Evolutionary conservation across 2,888 invertebrate genomes (phyloP), one percentile per base, ranked within the genome.

Genomic region (Napeogenes sylphis): DNA sequence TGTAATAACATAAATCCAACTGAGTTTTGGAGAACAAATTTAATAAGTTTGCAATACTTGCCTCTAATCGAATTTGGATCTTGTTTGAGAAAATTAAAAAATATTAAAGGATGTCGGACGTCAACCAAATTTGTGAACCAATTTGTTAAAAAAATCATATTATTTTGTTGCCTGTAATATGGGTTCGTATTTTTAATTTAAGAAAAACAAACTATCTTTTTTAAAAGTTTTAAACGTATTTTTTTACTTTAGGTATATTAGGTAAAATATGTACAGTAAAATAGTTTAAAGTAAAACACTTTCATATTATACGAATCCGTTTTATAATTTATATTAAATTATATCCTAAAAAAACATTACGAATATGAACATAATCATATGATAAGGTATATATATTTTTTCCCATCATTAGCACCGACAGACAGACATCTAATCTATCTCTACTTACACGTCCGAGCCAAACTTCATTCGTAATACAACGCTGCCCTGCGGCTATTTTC

Each of bases 61-160:
- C 78, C 79, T 74, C 75, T 76, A 89, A 89, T 88, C 85, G 85
- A 89, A 87, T 88, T 72, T 70, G 71, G 73, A 78, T 81, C 79
- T 78, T 82, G 85, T 85, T 86, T 82, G 82, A 78, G 87, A 87
- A 89, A 90, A 89, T 88, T 87, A 88, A 90, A 90, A 90, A 85
- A 87, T 84, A 86, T 79, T 74, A 70, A 68, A 75, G 73, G 77
- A 74, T 77, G 77, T 74, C 71, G 75, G 75, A 83, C 88, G 89
- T 89, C 90, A 86, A 80, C 80, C 78, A 87, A 87, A 89, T 88
- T 88, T 86, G 84, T 82, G 76, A 82, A 82, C 77, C 85, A 87
- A 89, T 89, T 87, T 85, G 82, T 88, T 83, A 84, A 82, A 84
- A 83, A 42, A 42, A 42, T 10, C 1, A 10, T 8, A 42, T 38